Percentiles rank a stretch among this genome's conserved stretches.
These are phyloP conservation scores for Eutolmus rufibarbis DNA, from an alignment of 2,888 invertebrate genomes.

Conservation along the genomic window DNA sequence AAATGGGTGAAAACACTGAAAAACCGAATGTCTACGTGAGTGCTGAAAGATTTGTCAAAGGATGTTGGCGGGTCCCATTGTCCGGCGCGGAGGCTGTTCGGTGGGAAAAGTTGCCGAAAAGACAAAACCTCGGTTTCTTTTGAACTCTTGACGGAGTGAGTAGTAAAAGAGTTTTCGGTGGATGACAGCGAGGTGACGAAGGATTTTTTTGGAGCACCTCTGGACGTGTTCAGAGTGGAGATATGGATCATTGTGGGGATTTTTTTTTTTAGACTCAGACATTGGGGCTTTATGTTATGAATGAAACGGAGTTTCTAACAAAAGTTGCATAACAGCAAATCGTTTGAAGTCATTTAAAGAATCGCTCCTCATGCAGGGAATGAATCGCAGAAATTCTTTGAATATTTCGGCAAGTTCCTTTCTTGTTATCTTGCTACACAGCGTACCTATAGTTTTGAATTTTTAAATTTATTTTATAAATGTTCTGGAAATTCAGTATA, in stretches of 20 bases:
- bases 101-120: conserved; percentile 33
- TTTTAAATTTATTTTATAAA: not conserved
- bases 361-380: not conserved
- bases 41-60: conserved; percentile 43
- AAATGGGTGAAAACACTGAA: conserved; percentile 32
- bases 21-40: conserved; percentile 37
- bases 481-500: not conserved
- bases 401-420: not conserved
- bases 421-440: not conserved
- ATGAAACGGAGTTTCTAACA: not conserved
- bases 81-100: not conserved
- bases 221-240: conserved; percentile 10
- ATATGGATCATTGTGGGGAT: not conserved
- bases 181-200: conserved; percentile 23
- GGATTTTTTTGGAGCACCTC: conserved; percentile 17
- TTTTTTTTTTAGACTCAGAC: not conserved
- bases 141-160: conserved; percentile 37
- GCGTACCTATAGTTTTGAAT: not conserved
- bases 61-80: conserved; percentile 40
- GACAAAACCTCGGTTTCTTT: conserved; percentile 46
- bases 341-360: not conserved
- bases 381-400: not conserved
- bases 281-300: not conserved
- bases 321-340: not conserved
- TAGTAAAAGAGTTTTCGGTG: conserved; percentile 16